Base-by-base conservation (phyloP, 2,888 invertebrate genomes). In the Strigamia transsilvanica region DNA sequence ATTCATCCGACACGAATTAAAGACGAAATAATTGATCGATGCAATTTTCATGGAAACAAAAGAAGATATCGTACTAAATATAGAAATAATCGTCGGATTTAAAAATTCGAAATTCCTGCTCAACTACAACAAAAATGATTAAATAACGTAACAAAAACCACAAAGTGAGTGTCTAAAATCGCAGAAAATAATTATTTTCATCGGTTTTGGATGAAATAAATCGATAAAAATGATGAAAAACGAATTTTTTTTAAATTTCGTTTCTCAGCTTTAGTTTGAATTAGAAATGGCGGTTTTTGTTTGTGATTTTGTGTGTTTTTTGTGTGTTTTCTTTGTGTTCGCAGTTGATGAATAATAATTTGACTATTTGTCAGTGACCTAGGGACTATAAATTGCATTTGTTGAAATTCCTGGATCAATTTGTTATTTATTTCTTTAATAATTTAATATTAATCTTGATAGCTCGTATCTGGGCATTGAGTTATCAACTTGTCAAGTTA, bases 331-430 rank as follows among this genome's bases (percentile, higher is more conserved):
- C 27, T 66, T 66, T 66, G 2, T 66, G 27, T 51, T 4, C 10
- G 10, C n/a, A 12, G 10, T 66, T 66, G 27, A 66, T 66, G 66
- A 66, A 66, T 66, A 66, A 66, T 66, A 66, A 66, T 66, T 27
- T 51, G 4, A 7, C n/a, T 18, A 51, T 51, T 51, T 51, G 27
- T 66, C 23, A 66, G 61, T 66, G 66, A 66, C 66, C 66, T 18
- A 61, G 9, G 27, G 27, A 7, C 27, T 66, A 6, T 66, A 23
- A 66, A 23, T 10, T 23, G 23, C n/a, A 27, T 66, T 66, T 5
- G 27, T 2, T 10, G 51, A 66, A 27, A 66, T 66, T 27, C 66
- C 66, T 66, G 21, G 6, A 66, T 12, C 27, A 61, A 61, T 66
- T 66, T 66, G 6, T 66, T 27, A 27, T 66, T 66, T 66, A 27